Percentiles rank a stretch among this genome's conserved stretches.
Conservation (phyloP, 2,888 invertebrate genomes). For the Amblyteles armatorius region DNA sequence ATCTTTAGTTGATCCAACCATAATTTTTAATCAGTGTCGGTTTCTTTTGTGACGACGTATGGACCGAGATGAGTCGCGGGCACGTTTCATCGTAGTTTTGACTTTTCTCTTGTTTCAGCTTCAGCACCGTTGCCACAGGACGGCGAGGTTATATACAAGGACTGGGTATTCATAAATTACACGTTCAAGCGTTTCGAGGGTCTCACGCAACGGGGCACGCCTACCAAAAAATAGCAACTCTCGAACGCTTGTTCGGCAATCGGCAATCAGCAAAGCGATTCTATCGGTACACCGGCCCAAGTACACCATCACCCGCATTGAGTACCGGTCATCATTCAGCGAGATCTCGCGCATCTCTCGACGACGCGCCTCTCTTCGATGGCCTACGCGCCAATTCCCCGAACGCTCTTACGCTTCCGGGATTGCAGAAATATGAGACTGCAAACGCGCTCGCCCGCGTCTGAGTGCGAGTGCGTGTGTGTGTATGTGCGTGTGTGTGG, state of each 20-base stretch:
- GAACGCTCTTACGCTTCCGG: constrained; percentile 34
- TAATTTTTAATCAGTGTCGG: neutral
- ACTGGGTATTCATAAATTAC: constrained; percentile 99
- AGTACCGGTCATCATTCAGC: constrained; percentile 63
- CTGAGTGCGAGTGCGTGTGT: constrained; percentile 9
- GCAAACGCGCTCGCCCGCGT: constrained; percentile 8
- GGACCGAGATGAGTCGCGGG: neutral
- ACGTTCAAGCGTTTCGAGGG: constrained; percentile 99
- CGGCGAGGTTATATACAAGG: constrained; percentile 96
- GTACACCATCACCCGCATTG: constrained; percentile 80
- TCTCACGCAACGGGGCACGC: constrained; percentile 95
- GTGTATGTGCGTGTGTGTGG: constrained; percentile 32
- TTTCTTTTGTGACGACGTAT: neutral
- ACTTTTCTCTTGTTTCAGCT: constrained; percentile 86
- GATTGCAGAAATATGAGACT: constrained; percentile 45
- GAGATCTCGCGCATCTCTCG: constrained; percentile 15
- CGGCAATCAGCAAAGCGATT: constrained; percentile 77
- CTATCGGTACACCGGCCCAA: constrained; percentile 80
- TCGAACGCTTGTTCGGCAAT: constrained; percentile 74
- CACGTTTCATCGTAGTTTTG: constrained; percentile 27
- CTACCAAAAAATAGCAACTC: constrained; percentile 90
- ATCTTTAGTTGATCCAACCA: too few relatives aligned
- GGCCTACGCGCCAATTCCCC: constrained; percentile 53
- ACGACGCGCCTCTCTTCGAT: constrained; percentile 37
- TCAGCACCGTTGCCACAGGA: constrained; percentile 95